These are phyloP conservation scores for Phycodurus eques DNA, from an alignment of 2,113 vertebrate species.

Conservation along the genomic window DNA sequence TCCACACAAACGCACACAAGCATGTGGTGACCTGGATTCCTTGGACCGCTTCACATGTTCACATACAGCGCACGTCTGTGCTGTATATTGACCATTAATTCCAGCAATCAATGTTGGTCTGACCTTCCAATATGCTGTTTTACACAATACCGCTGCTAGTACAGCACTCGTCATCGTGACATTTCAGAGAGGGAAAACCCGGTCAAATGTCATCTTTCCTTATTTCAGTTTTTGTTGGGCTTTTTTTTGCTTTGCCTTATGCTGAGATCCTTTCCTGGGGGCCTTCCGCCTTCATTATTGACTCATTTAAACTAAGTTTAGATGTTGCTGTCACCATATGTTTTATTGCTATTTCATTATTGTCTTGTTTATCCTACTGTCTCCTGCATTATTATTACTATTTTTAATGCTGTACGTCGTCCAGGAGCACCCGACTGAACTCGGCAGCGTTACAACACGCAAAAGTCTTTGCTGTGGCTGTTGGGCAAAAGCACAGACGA, in stretches of 20 bases:
- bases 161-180: not conserved
- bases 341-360: too few species aligned
- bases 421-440: too few species aligned
- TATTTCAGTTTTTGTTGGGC: not conserved
- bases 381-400: too few species aligned
- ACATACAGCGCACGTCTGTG: not conserved
- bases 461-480: too few species aligned
- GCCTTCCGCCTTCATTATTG: too few species aligned
- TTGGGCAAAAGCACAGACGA: too few species aligned
- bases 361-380: too few species aligned
- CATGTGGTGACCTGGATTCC: slow-evolving; percentile 14
- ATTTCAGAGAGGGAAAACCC: not conserved
- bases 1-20: slow-evolving; percentile 14
- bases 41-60: slow-evolving; percentile 6
- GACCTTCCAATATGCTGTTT: not conserved
- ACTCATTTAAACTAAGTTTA: too few species aligned
- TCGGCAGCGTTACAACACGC: too few species aligned
- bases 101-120: not conserved
- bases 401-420: too few species aligned
- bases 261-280: not conserved
- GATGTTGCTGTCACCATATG: too few species aligned
- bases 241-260: not conserved
- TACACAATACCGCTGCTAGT: not conserved
- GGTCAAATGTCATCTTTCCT: not conserved
- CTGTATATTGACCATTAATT: not conserved